Evolutionary conservation across 2,113 vertebrate genomes (phyloP), one percentile per base, ranked within the genome.

Genomic region (Channa maculata): DNA sequence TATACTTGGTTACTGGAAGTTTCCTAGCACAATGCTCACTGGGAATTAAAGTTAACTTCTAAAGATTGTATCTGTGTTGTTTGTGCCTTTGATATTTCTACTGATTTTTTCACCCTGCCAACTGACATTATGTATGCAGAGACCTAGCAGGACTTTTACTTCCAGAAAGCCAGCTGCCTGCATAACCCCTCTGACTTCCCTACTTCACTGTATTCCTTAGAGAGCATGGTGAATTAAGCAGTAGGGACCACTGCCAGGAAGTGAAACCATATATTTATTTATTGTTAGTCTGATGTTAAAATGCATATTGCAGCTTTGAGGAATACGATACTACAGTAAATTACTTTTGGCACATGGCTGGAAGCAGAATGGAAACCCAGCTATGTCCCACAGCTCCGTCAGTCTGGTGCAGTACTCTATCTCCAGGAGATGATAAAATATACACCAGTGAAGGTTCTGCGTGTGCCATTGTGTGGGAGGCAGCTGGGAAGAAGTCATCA

Each of bases 401-500:
- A 68, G 69, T 39, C 43, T 82, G 74, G 46, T 85, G 80, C 72
- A 66, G 61, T 44, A 12, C 69, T 53, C 65, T 51, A 64, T 79
- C 79, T 79, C 61, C 3, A 2, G 68, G 77, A 84, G 77, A 77
- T 69, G 50, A 79, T 86, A 46, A 86, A 86, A 87, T 60, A 77
- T 60, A 63, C 65, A 86, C 69, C 43, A 70, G 70, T n/a, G 1
- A 34, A 74, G 62, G 65, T 76, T 73, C 11, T 71, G 60, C 55
- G 79, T 65, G 62, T 45, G 59, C 58, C 53, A 75, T 62, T 84
- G 77, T 73, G 80, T 83, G 77, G 84, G 83, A 85, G 81, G 73
- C 69, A 64, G 80, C 67, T 64, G 76, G 71, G 61, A 82, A 82
- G 62, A 84, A 86, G 88, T 86, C 79, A 84, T 85, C 86, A 90